Evolutionary conservation across 2,888 invertebrate genomes (phyloP).

Genomic region (Pilophorus perplexus): DNA sequence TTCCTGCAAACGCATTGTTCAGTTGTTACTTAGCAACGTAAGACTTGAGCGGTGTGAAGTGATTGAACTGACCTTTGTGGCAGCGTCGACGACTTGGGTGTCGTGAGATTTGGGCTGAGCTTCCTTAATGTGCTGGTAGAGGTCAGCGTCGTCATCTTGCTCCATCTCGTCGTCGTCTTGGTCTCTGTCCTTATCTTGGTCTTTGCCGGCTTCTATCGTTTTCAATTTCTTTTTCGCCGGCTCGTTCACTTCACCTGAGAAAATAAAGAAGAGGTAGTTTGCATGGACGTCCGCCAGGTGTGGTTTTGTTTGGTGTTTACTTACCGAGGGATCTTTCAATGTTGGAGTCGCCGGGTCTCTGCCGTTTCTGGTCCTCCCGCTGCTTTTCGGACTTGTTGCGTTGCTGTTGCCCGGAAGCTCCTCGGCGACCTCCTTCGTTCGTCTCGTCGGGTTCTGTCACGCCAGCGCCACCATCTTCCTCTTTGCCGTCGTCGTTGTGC

Average conservation of each 20-base stretch:
- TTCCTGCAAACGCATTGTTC: conserved; percentile 56
- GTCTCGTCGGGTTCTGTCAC: conserved; percentile 60
- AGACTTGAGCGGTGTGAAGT: too few relatives aligned
- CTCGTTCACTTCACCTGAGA: conserved; percentile 62
- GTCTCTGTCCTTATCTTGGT: conserved; percentile 52
- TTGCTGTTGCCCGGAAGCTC: conserved; percentile 50
- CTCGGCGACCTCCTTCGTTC: conserved; percentile 55
- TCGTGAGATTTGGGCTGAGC: conserved; percentile 62
- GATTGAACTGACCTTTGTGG: conserved; percentile 56
- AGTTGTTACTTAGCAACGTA: too few relatives aligned
- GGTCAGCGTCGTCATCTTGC: conserved; percentile 56
- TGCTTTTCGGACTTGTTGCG: conserved; percentile 42
- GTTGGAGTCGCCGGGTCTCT: conserved; percentile 72
- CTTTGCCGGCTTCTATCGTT: conserved; percentile 58
- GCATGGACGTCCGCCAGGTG: too few relatives aligned
- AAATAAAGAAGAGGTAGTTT: too few relatives aligned
- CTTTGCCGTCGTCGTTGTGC: conserved; percentile 37
- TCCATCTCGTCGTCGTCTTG: conserved; percentile 49
- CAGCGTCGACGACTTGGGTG: conserved; percentile 60
- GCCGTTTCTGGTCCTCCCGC: conserved; percentile 59
- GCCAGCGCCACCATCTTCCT: conserved; percentile 62
- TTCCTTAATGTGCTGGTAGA: conserved; percentile 82
- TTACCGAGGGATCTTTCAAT: conserved; percentile 68
- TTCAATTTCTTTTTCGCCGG: conserved; percentile 63
- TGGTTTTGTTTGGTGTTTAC: too few relatives aligned